These are phyloP conservation scores for Diogma glabrata DNA, from an alignment of 2,888 invertebrate genomes.

Conservation along the genomic window DNA sequence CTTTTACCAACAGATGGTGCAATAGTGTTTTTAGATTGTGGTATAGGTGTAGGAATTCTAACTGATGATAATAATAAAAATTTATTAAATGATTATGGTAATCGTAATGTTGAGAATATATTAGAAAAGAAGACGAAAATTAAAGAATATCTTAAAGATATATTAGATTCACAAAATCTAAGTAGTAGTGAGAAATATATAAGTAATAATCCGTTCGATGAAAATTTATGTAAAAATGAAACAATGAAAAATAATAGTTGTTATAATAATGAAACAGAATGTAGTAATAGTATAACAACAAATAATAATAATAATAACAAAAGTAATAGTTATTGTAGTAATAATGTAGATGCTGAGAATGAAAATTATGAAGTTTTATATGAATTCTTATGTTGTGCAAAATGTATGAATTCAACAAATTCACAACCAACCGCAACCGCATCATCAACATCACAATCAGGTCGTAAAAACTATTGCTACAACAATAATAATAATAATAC, in stretches of 20 bases:
- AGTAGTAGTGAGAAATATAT: background rate
- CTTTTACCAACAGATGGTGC: conserved; percentile 37
- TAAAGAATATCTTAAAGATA: conserved; percentile 5
- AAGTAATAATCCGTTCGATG: too few species aligned
- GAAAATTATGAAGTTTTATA: conserved; percentile 30
- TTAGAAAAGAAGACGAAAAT: conserved; percentile 1
- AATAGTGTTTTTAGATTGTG: conserved; percentile 35
- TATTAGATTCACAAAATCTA: background rate
- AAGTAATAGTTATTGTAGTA: conserved; percentile 2
- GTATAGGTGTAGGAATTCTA: conserved; percentile 35
- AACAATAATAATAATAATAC: conserved; percentile 13
- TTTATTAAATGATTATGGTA: conserved; percentile 10
- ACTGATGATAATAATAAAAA: conserved; percentile 20
- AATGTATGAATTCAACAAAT: conserved; percentile 30
- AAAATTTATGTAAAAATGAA: conserved; percentile 5
- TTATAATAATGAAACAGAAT: background rate
- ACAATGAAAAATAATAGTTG: conserved; percentile 4
- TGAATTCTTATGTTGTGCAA: conserved; percentile 37
- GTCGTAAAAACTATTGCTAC: background rate
- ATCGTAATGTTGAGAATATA: conserved; percentile 10
- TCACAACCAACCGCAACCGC: background rate
- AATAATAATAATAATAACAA: conserved; percentile 6
- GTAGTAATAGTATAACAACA: background rate
- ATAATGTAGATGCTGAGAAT: background rate
- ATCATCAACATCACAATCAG: conserved; percentile 13